Evolutionary conservation across 64 coral and sea anemone species (phyloP), one percentile per base, ranked within the genome.

Genomic region (Hydrozoanthus tunicans): DNA sequence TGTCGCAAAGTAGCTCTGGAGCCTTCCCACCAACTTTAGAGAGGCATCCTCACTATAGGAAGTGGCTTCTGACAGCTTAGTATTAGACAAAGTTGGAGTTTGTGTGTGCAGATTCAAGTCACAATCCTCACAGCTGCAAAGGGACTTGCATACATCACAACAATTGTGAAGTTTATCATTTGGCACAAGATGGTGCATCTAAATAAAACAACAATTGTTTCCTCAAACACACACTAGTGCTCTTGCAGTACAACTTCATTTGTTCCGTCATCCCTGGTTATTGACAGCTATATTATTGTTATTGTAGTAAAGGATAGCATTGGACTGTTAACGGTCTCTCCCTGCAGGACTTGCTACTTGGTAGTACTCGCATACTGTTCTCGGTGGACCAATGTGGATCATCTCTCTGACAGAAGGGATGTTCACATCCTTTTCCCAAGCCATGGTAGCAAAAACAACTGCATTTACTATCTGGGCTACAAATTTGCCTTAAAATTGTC

Each of bases 301-400:
- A 73, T 91, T 94, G 56, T 94, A 94, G 86, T 94, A 78, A 11
- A 94, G 59, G 15, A 59, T 78, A 58, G 91, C 91, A 24, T 12
- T 27, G 11, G 91, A 79, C n/a, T 75, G 27, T 12, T 73, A 23
- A 32, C 32, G 26, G 63, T 92, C 80, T 58, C 91, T 64, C 24
- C 91, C 91, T 68, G 91, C 91, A 51, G 80, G 53, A 76, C 91
- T 79, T 59, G 64, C 74, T 84, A 84, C 91, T 75, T 92, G 79
- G 75, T 84, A 83, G 58, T 82, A 83, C 58, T 63, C 80, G 15
- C 63, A 5, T 11, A 92, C 12, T 73, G 66, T 81, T 27, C 91
- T 66, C 73, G 91, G 91, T 61, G 80, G 62, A 76, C 80, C 91
- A 73, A 92, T 83, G 70, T 92, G 80, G 54, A 92, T 92, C 55